phyloP scores from a whole-genome alignment of 2,888 invertebrate genomes.

The Suillia variegata region DNA sequence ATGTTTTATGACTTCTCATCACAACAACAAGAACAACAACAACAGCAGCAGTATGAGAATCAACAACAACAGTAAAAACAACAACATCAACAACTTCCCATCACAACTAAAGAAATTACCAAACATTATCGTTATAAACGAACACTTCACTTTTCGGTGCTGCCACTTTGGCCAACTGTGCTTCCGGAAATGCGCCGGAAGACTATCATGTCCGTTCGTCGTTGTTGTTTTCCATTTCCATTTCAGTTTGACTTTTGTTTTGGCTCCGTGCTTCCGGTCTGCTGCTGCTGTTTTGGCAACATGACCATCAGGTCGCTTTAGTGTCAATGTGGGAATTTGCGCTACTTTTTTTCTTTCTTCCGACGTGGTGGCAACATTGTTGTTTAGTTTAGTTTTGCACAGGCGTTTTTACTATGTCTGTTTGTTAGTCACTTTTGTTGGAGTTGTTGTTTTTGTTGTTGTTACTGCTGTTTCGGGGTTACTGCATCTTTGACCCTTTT shows the following conservation, averaged over 20 bases:
- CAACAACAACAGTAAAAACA: too few species aligned
- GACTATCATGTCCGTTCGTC: not conserved
- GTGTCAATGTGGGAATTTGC: slow-evolving; percentile 24
- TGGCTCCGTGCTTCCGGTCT: not conserved
- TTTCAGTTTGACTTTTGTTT: not conserved
- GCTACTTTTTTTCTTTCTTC: not conserved
- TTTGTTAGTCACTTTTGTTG: not conserved
- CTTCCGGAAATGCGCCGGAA: not conserved
- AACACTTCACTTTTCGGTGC: not conserved
- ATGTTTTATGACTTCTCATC: slow-evolving; percentile 15
- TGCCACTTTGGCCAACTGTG: not conserved
- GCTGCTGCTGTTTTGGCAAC: slow-evolving; percentile 5
- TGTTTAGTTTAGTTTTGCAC: not conserved
- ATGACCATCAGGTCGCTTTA: slow-evolving; percentile 17
- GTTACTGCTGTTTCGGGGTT: not conserved
- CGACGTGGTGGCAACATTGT: slow-evolving; percentile 10
- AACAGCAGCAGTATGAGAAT: too few species aligned
- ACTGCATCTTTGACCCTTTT: slow-evolving; percentile 18
- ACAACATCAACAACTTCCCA: too few species aligned
- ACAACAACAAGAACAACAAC: not conserved
- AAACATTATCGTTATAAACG: not conserved
- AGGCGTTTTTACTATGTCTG: not conserved
- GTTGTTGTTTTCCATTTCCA: not conserved
- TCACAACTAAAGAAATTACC: not conserved
- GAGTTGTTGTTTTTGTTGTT: not conserved